Conservation (phyloP, 37 sponge, comb jelly and placozoan species). For the Axinella damicornis region DNA sequence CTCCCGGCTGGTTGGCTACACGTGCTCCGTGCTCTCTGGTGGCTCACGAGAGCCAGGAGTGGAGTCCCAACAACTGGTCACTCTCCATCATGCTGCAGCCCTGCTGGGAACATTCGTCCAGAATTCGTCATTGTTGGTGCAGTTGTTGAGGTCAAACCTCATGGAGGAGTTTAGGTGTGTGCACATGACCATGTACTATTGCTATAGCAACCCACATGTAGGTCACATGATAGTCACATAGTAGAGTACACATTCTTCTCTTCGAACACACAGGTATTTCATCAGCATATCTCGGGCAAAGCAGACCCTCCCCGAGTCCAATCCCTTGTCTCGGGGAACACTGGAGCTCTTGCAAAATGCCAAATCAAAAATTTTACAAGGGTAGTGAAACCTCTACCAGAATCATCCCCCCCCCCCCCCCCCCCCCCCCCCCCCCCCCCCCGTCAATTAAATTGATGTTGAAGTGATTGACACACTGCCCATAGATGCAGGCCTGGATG, state of each 20-base stretch:
- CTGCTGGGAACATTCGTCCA: conserved; percentile 13
- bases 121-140: conserved; percentile 14
- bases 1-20: conserved; percentile 8
- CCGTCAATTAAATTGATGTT: too few species aligned
- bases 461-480: too few species aligned
- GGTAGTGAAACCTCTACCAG: too few species aligned
- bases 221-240: too few species aligned
- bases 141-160: conserved; percentile 19
- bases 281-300: conserved; percentile 18
- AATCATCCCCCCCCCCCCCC: too few species aligned
- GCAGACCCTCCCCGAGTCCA: not conserved
- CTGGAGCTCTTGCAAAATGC: conserved; percentile 19
- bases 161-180: conserved; percentile 51
- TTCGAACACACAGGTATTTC: conserved; percentile 27
- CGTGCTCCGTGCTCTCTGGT: not conserved
- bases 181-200: too few species aligned
- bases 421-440: too few species aligned
- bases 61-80: conserved; percentile 4
- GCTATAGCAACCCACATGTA: too few species aligned
- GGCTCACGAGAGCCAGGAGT: not conserved
- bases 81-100: conserved; percentile 13
- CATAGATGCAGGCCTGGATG: too few species aligned
- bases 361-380: conserved; percentile 24
- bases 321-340: conserved; percentile 20
- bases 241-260: not conserved